These are phyloP conservation scores for Hippocampus kuda DNA, from an alignment of 2,797 vertebrate species.

Conservation along the genomic window DNA sequence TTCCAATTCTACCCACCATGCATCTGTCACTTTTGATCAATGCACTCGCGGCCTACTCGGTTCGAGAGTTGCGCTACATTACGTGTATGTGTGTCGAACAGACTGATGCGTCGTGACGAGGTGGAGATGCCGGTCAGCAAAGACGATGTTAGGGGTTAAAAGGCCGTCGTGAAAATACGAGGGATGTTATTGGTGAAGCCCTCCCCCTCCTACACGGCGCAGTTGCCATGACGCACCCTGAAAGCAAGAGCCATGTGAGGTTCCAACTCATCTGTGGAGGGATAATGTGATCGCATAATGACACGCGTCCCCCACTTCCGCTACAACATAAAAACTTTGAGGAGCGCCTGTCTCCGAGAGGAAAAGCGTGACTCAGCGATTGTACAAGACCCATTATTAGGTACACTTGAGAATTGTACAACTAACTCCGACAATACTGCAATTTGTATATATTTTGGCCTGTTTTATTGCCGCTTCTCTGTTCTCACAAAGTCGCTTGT, in stretches of 20 bases:
- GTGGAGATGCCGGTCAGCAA: not conserved
- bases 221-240: constrained; percentile 3
- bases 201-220: not conserved
- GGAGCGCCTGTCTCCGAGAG: not conserved
- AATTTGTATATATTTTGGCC: not conserved
- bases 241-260: not conserved
- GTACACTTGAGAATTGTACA: not conserved
- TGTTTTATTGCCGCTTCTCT: not conserved
- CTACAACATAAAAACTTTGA: not conserved
- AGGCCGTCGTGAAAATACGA: not conserved
- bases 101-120: constrained; percentile 2
- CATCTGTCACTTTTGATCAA: constrained; percentile 49
- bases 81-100: not conserved
- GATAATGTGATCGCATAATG: not conserved
- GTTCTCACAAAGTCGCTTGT: no score
- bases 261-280: not conserved
- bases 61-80: constrained; percentile 1
- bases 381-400: not conserved
- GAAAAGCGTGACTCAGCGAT: not conserved
- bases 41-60: constrained; percentile 17
- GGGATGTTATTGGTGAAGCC: not conserved
- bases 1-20: constrained; percentile 35
- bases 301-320: not conserved
- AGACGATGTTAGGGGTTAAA: not conserved
- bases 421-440: not conserved